Base-by-base conservation (phyloP, 1,140 invertebrate species). In the Solenopsis invicta region DNA sequence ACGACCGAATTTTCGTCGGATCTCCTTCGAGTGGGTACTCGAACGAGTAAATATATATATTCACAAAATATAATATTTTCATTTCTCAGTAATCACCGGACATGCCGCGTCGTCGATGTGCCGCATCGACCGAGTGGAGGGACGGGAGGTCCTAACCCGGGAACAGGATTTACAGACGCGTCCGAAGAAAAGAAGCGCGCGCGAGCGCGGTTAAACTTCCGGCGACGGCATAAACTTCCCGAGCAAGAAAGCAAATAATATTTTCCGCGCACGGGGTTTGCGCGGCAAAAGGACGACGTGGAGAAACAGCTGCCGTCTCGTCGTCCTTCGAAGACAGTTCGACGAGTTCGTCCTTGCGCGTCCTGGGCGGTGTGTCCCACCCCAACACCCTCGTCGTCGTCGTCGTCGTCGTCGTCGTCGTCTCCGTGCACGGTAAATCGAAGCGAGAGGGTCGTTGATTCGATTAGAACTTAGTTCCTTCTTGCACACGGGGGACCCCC, bases 381-480 rank as follows among this genome's bases (percentile, higher is more conserved):
- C 4, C 29, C 45, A 62, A 10, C 41, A 6, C 41, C 37, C 37
- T 9, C 62, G 6, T 16, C 45, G 12, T n/a, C n/a, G 29, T n/a
- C 50, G 21, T 21, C 69, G 81, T 41, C 41, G 41, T 8, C 41
- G 41, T 21, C 48, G 6, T 21, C 45, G 18, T 34, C n/a, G 48
- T 24, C 41, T 29, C 29, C 69, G 81, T 48, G n/a, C 16, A 45
- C 74, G 84, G 88, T 90, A 90, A 90, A 90, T 90, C 89, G 89
- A 90, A 90, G 75, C 80, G 71, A 72, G 80, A 84, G 87, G 86
- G 78, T 78, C 69, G 89, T 90, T 92, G 91, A 92, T 92, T 92
- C 91, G 91, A 92, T 92, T 92, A 92, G 91, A 92, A 92, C 69
- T 92, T 92, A 90, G 90, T 91, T 91, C 85, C 89, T 86, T 71